Percentiles rank a stretch among this genome's conserved stretches.
Evolutionary conservation across 2,888 invertebrate species (phyloP).

Genomic region (Leucozona laternaria): DNA sequence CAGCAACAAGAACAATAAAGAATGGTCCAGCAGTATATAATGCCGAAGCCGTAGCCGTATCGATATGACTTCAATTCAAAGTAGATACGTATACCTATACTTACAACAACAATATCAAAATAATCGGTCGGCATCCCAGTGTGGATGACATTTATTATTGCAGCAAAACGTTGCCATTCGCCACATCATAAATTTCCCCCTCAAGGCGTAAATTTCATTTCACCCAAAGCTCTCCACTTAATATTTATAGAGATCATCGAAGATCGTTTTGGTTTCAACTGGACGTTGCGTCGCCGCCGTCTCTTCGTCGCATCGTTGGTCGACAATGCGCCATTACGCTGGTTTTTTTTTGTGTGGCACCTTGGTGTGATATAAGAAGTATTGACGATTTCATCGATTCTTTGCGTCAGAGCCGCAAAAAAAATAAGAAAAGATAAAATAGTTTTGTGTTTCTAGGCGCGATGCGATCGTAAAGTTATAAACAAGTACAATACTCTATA

Average conservation of each 20-base stretch:
- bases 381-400: slow-evolving; percentile 52
- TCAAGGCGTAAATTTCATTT: slow-evolving; percentile 73
- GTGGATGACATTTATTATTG: slow-evolving; percentile 75
- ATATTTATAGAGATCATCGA: slow-evolving; percentile 72
- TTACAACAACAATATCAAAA: slow-evolving; percentile 34
- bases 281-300: slow-evolving; percentile 22
- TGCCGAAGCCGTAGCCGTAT: not conserved
- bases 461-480: slow-evolving; percentile 48
- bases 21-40: not conserved
- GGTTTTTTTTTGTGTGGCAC: slow-evolving; percentile 54
- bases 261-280: slow-evolving; percentile 46
- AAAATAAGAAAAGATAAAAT: not conserved
- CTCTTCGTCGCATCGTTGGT: slow-evolving; percentile 7
- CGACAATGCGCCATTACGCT: slow-evolving; percentile 23
- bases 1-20: slow-evolving; percentile 2
- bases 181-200: slow-evolving; percentile 74
- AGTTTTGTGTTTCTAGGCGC: slow-evolving; percentile 56
- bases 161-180: slow-evolving; percentile 70
- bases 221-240: slow-evolving; percentile 45
- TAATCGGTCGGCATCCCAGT: slow-evolving; percentile 60
- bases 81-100: not conserved
- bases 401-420: slow-evolving; percentile 35
- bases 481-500: slow-evolving; percentile 17
- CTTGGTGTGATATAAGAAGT: slow-evolving; percentile 51
- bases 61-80: slow-evolving; percentile 41